These are phyloP conservation scores for Cuculus canorus DNA, from an alignment of 2,797 vertebrate genomes.

Conservation along the genomic window DNA sequence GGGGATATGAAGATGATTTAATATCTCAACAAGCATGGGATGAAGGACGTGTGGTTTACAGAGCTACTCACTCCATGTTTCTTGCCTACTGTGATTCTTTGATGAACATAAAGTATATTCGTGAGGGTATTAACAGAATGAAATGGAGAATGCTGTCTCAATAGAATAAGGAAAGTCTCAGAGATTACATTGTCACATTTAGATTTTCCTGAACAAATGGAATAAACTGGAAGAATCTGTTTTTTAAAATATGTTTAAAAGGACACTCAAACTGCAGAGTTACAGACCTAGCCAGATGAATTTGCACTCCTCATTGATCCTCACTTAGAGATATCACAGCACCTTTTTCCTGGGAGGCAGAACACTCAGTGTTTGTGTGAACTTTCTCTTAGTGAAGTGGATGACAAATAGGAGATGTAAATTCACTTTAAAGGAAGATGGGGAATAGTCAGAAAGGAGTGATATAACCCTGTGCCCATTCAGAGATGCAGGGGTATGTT, in stretches of 20 bases:
- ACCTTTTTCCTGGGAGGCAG: neutral
- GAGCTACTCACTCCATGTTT: neutral
- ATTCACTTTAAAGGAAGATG: neutral
- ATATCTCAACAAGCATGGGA: neutral
- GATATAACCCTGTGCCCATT: neutral
- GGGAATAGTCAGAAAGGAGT: neutral
- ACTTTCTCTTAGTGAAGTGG: neutral
- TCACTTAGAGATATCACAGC: neutral
- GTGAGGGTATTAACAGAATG: neutral
- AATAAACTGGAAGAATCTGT: neutral
- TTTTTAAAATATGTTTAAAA: neutral
- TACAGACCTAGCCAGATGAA: neutral
- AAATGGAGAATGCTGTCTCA: neutral
- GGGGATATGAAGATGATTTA: neutral
- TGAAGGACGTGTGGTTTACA: neutral
- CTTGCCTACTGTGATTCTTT: neutral
- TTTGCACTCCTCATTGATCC: neutral
- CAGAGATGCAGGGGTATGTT: neutral
- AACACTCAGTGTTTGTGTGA: neutral
- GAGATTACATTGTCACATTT: neutral
- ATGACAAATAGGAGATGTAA: neutral
- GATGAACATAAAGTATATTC: neutral
- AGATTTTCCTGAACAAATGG: neutral
- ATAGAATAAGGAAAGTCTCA: neutral
- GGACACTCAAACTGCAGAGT: neutral